phyloP scores from a whole-genome alignment of 1,140 invertebrate species.

The Drepana arcuata region DNA sequence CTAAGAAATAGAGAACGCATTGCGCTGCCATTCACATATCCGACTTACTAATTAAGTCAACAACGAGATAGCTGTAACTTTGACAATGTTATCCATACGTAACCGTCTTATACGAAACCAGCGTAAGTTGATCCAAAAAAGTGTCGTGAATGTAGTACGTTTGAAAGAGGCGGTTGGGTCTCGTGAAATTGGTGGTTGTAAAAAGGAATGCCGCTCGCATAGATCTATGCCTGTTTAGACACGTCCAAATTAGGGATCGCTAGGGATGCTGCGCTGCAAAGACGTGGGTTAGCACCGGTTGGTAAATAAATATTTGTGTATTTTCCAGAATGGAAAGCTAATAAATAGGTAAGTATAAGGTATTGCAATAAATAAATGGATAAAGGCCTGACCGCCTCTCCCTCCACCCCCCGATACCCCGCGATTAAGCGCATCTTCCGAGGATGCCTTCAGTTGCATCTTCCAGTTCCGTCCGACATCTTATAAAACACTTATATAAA shows the following conservation, averaged over 20 bases:
- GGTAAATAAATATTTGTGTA: too few relatives aligned
- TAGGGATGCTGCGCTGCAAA: too few relatives aligned
- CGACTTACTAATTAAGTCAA: slow-evolving; percentile 70
- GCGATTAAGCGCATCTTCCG: too few relatives aligned
- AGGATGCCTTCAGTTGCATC: too few relatives aligned
- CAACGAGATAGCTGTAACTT: slow-evolving; percentile 64
- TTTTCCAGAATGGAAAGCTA: too few relatives aligned
- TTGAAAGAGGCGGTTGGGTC: slow-evolving; percentile 12
- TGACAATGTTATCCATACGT: slow-evolving; percentile 66
- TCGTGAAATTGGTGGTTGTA: slow-evolving; percentile 23
- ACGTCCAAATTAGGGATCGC: slow-evolving; percentile 50
- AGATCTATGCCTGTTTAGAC: slow-evolving; percentile 67
- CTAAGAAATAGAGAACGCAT: slow-evolving; percentile 50
- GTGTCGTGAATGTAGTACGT: background rate
- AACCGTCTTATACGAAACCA: slow-evolving; percentile 34
- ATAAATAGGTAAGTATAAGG: too few relatives aligned
- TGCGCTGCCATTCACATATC: slow-evolving; percentile 68
- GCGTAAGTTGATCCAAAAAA: slow-evolving; percentile 17
- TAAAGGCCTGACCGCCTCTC: too few relatives aligned
- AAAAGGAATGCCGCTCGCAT: slow-evolving; percentile 52
- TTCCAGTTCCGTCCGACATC: too few relatives aligned
- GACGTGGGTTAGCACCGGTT: too few relatives aligned
- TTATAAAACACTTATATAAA: too few relatives aligned
- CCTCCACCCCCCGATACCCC: too few relatives aligned
- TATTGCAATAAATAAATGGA: too few relatives aligned